phyloP scores from a whole-genome alignment of 2,888 invertebrate species.

The Lissonota sp. region DNA sequence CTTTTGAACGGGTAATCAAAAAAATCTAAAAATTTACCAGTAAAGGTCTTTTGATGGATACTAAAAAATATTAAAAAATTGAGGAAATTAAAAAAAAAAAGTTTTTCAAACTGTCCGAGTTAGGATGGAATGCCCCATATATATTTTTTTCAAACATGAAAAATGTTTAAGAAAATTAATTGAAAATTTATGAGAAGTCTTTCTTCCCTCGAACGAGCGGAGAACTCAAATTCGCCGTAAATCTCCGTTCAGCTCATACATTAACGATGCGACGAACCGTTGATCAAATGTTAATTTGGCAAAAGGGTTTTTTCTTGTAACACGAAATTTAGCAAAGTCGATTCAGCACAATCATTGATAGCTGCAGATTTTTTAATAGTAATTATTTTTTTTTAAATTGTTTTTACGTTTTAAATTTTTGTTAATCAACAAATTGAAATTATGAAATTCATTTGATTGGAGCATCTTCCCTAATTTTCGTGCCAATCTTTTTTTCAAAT shows the following conservation, averaged over 20 bases:
- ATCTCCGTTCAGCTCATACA: slow-evolving; percentile 7
- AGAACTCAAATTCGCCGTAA: neutral
- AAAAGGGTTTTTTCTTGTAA: neutral
- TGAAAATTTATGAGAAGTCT: neutral
- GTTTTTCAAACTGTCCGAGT: neutral
- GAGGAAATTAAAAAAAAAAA: slow-evolving; percentile 29
- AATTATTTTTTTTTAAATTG: too few relatives aligned
- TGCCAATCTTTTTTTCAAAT: too few relatives aligned
- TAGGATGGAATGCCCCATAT: neutral
- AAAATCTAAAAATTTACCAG: too few relatives aligned
- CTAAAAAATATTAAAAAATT: too few relatives aligned
- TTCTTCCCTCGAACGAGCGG: slow-evolving; percentile 1
- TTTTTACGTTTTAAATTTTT: neutral
- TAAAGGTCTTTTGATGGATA: too few relatives aligned
- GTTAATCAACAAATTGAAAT: neutral
- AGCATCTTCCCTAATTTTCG: too few relatives aligned
- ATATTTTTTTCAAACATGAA: neutral
- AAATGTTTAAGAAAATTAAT: slow-evolving; percentile 8
- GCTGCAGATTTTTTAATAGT: too few relatives aligned
- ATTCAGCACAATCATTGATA: too few relatives aligned
- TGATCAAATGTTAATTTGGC: slow-evolving; percentile 5
- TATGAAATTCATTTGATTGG: too few relatives aligned
- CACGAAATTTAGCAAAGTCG: too few relatives aligned
- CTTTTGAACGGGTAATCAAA: too few relatives aligned
- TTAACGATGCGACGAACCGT: slow-evolving; percentile 16